Evolutionary conservation across 2,113 vertebrate species (phyloP), one percentile per base, ranked within the genome.

Genomic region (Equus przewalskii): DNA sequence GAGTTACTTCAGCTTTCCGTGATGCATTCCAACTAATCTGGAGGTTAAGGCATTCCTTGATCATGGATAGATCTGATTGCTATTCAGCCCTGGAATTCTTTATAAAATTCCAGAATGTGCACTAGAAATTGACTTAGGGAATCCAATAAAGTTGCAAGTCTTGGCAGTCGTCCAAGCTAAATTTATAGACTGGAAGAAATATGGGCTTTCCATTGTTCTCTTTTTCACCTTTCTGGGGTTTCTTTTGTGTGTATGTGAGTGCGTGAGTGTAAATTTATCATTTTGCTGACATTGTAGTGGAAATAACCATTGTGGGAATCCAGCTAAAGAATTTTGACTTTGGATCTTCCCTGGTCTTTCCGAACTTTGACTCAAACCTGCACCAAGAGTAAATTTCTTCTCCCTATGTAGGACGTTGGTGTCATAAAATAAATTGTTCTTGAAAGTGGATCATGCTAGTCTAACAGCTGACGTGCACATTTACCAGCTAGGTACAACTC

Each of bases 121-220:
- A 92, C 96, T 98, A 98, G 96, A 98, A 98, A 98, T 94, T 98
- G 75, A 98, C 97, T 98, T 76, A 93, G 79, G 72, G 96, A 98
- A 98, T 98, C 94, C 96, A 92, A 98, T 98, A 98, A 98, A 98
- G 83, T 98, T 98, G n/a, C 0, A 21, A 97, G 49, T 11, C 12
- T 98, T 98, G 98, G 96, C 96, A 97, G 87, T 33, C 97, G 94
- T 96, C 97, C 97, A 98, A 94, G 81, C 90, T 96, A 97, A 98
- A 98, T 98, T 98, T 98, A 98, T 95, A 84, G 76, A 96, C 97
- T 98, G 96, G 96, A 98, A 97, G 94, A 98, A 98, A 98, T 98
- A 98, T 75, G 98, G 95, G 95, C 75, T 97, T 97, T 98, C 98
- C 96, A 98, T 98, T 98, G 97, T 98, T 30, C 3, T 97, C 82